Base-by-base conservation (phyloP, 2,888 invertebrate species). In the Panopea generosa region DNA sequence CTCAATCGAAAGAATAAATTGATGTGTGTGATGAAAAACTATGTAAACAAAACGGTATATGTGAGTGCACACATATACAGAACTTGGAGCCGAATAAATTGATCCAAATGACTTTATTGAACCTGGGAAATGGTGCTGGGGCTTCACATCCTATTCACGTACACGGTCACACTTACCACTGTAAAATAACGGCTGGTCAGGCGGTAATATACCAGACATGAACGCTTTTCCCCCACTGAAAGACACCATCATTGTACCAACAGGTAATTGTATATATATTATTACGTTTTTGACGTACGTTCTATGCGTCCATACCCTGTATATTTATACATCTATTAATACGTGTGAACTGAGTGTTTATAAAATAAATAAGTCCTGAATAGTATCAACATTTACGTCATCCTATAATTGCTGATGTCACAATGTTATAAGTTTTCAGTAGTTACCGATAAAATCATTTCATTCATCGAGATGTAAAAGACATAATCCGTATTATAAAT, bases 91-190 rank as follows among this genome's bases (percentile, higher is more conserved):
- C 26, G 4, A 59, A 74, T 43, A 69, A 4, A 6, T 20, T 61
- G 27, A 26, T 50, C 53, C 18, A 80, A 61, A 40, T 57, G 33
- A 52, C 40, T 56, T 29, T 68, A 50, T 1, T 45, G 24, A 29
- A 84, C 45, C 61, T 84, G 7, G 86, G 86, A 0, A 73, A 38
- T 0, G 86, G 85, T 3, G 45, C 61, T 9, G 84, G 83, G 0
- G 77, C 71, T 59, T 84, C 86, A n/a, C 89, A 89, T 53, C 85
- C 85, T 0, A 55, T 88, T 33, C 88, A 89, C 65, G 50, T 89
- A 18, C 87, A 88, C 53, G 89, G 88, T 7, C 86, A 88, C 63
- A 82, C 78, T 7, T 88, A 88, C 57, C 86, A 84, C 43, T n/a
- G 77, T 40, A 29, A 2, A 67, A 82, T 50, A 16, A 9, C 0